phyloP scores from a whole-genome alignment of 2,797 vertebrate genomes.

The Alauda arvensis region DNA sequence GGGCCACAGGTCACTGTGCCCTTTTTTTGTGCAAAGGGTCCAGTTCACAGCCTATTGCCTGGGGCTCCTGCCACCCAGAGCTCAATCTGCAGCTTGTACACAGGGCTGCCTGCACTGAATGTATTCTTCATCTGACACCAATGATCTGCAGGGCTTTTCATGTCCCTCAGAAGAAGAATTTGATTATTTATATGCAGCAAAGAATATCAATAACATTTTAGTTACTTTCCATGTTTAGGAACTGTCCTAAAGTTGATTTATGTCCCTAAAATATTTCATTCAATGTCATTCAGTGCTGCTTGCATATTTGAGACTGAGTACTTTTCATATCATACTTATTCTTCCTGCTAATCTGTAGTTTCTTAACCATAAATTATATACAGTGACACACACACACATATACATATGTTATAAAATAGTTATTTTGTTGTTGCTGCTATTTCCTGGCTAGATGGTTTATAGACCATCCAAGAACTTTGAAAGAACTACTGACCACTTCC shows the following conservation, averaged over 20 bases:
- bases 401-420: background rate
- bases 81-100: background rate
- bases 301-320: background rate
- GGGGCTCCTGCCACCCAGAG: background rate
- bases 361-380: background rate
- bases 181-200: background rate
- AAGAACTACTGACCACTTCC: background rate
- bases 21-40: background rate
- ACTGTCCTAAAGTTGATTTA: background rate
- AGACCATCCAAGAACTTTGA: background rate
- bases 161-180: background rate
- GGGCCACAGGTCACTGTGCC: background rate
- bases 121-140: background rate
- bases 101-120: background rate
- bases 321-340: background rate
- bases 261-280: background rate
- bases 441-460: background rate
- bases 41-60: background rate
- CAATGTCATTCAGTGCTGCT: background rate
- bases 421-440: background rate
- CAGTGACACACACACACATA: fast-evolving
- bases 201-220: background rate
- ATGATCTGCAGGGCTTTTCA: background rate
- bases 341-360: background rate
- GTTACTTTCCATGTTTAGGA: background rate